Evolutionary conservation across 2,888 invertebrate species (phyloP), one percentile per base, ranked within the genome.

Genomic region (Plagiodera versicolora): DNA sequence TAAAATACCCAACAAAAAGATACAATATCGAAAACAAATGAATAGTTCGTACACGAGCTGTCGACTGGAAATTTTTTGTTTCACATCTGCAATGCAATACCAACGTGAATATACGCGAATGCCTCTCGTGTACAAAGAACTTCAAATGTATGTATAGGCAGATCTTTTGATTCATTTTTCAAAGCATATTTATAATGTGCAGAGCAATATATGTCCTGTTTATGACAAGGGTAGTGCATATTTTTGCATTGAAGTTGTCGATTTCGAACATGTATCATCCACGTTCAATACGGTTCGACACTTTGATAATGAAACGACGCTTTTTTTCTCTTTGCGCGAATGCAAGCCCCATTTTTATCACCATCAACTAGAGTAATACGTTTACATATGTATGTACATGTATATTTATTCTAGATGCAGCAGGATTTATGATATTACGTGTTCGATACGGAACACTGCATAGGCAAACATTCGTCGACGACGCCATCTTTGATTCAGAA

Each of bases 221-320:
- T 77, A 76, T 77, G 78, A 78, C 78, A 76, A 72, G 75, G 73
- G 77, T 74, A 79, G 78, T 79, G 79, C 80, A 80, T 80, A 80
- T 80, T 80, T 79, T 77, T 77, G 75, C 78, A 77, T 79, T 75
- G 77, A 77, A 77, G 75, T 77, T 80, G 80, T 79, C 79, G 79
- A 76, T 74, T 75, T 71, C 71, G 73, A 76, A 78, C 78, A 80
- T 80, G 80, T 78, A 79, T 80, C 79, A 80, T 77, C 76, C 75
- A 76, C 75, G 77, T 79, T 77, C 78, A 77, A 78, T 79, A 78
- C 76, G 74, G 76, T 78, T 80, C 78, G 80, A 80, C 79, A 79
- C 77, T 76, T 77, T 76, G 75, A 78, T 79, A 79, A 79, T 79
- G 79, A 79, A 79, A 76, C 77, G 75, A 67, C 66, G 68, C 71